Evolutionary conservation across 2,888 invertebrate genomes (phyloP), one percentile per base, ranked within the genome.

Genomic region (Meiosimyza decipiens): DNA sequence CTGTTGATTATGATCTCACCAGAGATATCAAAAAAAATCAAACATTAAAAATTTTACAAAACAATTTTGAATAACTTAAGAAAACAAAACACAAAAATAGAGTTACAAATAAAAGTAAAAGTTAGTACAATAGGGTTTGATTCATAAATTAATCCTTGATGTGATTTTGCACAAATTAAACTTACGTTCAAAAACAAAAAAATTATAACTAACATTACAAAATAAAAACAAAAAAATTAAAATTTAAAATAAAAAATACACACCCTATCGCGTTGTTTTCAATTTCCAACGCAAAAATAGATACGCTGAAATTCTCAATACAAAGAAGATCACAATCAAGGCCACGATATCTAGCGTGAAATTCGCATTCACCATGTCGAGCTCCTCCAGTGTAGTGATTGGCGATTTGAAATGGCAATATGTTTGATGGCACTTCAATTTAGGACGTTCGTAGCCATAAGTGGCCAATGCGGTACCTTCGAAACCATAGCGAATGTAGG

Each of bases 401-500:
- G 96, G 95, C 78, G 92, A 89, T 84, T 95, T 95, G 88, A 95
- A 95, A 87, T 96, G 95, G 85, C 96, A 96, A 88, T 95, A 95
- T 0, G 90, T 87, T 90, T 94, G 89, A 80, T 91, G 92, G 85
- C 98, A 98, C 82, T 93, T 91, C 72, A 98, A 89, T 78, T 93
- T 93, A 73, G 92, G 91, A 59, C 98, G 89, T 71, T 91, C 91
- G 82, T 94, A 96, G 3, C 95, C 93, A 86, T 98, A 98, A 0
- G 97, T 96, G 15, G 97, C 95, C 71, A 97, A 89, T 7, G 98
- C 94, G 0, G 96, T 95, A 59, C 97, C 97, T 88, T 98, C 98
- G 88, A 98, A 98, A 51, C 97, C 96, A 85, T 98, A 98, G 79
- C 97, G 90, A 82, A 98, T 96, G 88, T 97, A 98, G 0, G 97